Evolutionary conservation across 2,113 vertebrate species (phyloP), one percentile per base, ranked within the genome.

Genomic region (Gambusia affinis): DNA sequence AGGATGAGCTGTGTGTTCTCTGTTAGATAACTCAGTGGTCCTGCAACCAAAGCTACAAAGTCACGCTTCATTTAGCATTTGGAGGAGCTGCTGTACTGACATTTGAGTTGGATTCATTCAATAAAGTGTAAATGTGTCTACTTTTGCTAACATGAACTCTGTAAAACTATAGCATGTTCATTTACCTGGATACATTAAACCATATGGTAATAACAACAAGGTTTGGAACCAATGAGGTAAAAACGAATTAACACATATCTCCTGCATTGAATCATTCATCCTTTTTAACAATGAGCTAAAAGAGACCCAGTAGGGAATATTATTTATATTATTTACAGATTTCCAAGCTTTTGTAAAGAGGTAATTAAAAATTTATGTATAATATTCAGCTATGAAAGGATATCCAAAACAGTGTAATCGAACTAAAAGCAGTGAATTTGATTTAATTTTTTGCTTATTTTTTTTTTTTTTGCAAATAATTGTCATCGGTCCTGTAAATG

Each of bases 331-430:
- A 66, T 85, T 84, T 60, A 71, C 31, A 12, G 11, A 70, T 89
- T 86, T 88, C 74, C 80, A 86, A 79, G 85, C 30, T 11, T 84
- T 84, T 90, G 83, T 79, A 79, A 76, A 70, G 35, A 74, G 2
- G 67, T 1, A 28, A 68, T 64, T 74, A 78, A 37, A 65, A n/a
- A 67, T 60, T 17, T 44, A 39, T 83, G 64, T 77, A 73, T 85
- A 85, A 42, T 67, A 75, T 70, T 82, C 81, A 83, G 88, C 84
- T 87, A 87, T 65, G 2, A 14, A 84, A 75, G 81, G 61, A 63
- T 4, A 70, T 76, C 61, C 88, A 75, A 85, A 66, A 81, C 10
- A 72, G 78, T 82, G 87, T 83, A 90, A 91, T 91, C 86, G 86
- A 85, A 76, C 33, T 70, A 72, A 70, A n/a, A 29, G 24, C 17